Base-by-base conservation (phyloP, 2,888 invertebrate genomes). In the Tetrapedia diversipes region DNA sequence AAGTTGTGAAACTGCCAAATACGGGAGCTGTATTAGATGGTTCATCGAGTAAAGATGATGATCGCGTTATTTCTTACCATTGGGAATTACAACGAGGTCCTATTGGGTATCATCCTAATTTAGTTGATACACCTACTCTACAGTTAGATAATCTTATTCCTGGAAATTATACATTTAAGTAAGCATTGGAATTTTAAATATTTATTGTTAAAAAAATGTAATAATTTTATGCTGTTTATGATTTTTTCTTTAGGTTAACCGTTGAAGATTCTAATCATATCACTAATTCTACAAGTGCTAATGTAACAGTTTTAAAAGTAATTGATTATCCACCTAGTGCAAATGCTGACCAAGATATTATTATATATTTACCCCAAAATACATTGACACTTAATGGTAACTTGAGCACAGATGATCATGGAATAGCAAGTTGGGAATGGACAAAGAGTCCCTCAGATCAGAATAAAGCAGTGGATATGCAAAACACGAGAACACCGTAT, bases 321-420 rank as follows among this genome's bases (percentile, higher is more conserved):
- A 97, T 95, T 0, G 98, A 99, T 91, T 98, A 98, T 92, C 98
- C 98, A 0, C 98, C 98, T 0, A 97, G 97, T 90, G 98, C 98
- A 0, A 98, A 98, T 93, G 98, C 98, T 56, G 96, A 98, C 0
- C 94, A 97, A 89, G 97, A 98, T 85, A 95, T 96, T 49, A 97
- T 98, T 74, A 95, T 98, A 84, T 97, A 97, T 92, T 93, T 98
- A 68, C 98, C 98, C 0, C 96, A 96, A 89, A 98, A 97, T 89
- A 93, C 93, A 49, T 94, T 98, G 11, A 96, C 96, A 0, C 92
- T 99, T 29, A 97, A 97, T 91, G 98, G 98, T 4, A 98, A 96
- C 86, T 93, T 96, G 73, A 98, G 98, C 78, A 96, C 97, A 0
- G 98, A 99, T 89, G 98, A 98, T 92, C 96, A 97, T 87, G 97